Percentiles rank a stretch among this genome's conserved stretches.
These are phyloP conservation scores for Psammodynastes pulverulentus DNA, from an alignment of 2,113 vertebrate genomes.

Conservation along the genomic window DNA sequence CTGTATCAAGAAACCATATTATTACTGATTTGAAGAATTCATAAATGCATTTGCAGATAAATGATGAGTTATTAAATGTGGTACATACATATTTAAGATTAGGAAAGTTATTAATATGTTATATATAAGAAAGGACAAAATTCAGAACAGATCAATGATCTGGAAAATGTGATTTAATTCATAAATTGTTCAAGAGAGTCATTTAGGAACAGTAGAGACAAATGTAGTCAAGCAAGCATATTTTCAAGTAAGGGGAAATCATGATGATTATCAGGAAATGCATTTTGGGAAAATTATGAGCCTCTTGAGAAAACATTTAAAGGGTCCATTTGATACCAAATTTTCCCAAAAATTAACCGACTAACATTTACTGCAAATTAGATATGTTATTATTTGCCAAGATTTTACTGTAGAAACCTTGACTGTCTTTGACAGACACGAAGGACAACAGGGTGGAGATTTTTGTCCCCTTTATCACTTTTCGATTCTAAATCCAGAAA, in stretches of 20 bases:
- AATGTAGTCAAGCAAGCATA: not conserved
- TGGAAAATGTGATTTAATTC: constrained; percentile 17
- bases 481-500: not conserved
- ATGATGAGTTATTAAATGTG: not conserved
- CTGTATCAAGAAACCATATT: not conserved
- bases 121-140: constrained; percentile 6
- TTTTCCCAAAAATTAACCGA: not conserved
- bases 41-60: not conserved
- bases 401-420: not conserved
- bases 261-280: not conserved
- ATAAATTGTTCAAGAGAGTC: not conserved
- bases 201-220: constrained; percentile 1
- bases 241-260: not conserved
- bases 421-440: not conserved
- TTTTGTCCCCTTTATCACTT: not conserved
- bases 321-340: not conserved
- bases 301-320: not conserved
- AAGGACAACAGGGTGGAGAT: not conserved
- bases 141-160: constrained; percentile 8
- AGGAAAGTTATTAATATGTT: not conserved
- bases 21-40: not conserved
- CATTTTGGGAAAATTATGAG: not conserved
- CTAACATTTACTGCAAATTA: not conserved
- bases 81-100: constrained; percentile 8
- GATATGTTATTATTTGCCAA: not conserved